Conservation (phyloP, 2,888 invertebrate genomes). For the Lepidochrysops patricia region DNA sequence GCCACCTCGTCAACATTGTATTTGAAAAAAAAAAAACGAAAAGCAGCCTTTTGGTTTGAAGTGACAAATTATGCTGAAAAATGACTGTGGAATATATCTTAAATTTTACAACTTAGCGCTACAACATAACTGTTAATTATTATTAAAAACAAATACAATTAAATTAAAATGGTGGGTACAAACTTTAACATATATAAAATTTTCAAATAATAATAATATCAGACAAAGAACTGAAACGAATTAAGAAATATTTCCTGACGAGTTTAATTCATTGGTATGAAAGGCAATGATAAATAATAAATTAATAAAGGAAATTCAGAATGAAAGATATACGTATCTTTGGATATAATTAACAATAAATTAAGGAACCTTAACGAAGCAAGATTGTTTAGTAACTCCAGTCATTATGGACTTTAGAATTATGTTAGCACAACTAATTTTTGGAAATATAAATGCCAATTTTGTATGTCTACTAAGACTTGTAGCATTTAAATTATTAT, state of each 20-base stretch:
- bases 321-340: slow-evolving; percentile 57
- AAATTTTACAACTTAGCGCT: slow-evolving; percentile 54
- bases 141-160: slow-evolving; percentile 64
- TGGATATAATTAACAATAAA: slow-evolving; percentile 70
- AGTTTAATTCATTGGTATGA: slow-evolving; percentile 1
- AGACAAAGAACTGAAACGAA: slow-evolving; percentile 6
- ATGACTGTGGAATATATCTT: slow-evolving; percentile 73
- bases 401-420: slow-evolving; percentile 36
- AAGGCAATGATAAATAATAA: slow-evolving; percentile 23
- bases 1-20: slow-evolving; percentile 65
- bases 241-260: background rate
- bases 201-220: slow-evolving; percentile 42
- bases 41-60: slow-evolving; percentile 71
- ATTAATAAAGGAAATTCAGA: slow-evolving; percentile 53
- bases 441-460: slow-evolving; percentile 58
- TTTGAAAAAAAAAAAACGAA: slow-evolving; percentile 61
- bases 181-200: slow-evolving; percentile 32
- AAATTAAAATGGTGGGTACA: slow-evolving; percentile 66
- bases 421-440: slow-evolving; percentile 30
- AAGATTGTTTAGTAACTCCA: slow-evolving; percentile 39
- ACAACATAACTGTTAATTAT: slow-evolving; percentile 57
- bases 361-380: slow-evolving; percentile 68
- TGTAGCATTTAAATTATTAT: slow-evolving; percentile 53
- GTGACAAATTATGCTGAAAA: slow-evolving; percentile 51
- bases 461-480: slow-evolving; percentile 56